Conservation (phyloP, 2,888 invertebrate genomes). For the Leucoma salicis region DNA sequence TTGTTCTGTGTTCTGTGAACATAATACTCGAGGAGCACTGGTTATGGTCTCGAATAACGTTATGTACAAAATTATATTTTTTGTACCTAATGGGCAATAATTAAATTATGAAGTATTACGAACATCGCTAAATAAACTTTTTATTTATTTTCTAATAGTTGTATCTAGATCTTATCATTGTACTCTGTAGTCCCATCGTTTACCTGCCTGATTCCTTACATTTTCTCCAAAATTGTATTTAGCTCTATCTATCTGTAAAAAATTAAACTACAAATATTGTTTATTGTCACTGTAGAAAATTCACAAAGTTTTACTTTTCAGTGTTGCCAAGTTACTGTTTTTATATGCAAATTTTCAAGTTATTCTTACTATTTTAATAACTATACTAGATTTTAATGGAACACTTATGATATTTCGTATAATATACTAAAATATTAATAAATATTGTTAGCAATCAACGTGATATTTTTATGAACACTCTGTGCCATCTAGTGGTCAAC, state of each 20-base stretch:
- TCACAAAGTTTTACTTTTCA: not conserved
- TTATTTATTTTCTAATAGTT: too few relatives aligned
- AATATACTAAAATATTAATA: not conserved
- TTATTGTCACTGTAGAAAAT: slow-evolving; percentile 18
- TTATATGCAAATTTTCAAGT: not conserved
- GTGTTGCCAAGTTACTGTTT: not conserved
- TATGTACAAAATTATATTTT: too few relatives aligned
- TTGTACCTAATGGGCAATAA: too few relatives aligned
- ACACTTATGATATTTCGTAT: not conserved
- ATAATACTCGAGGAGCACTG: too few relatives aligned
- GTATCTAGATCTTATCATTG: too few relatives aligned
- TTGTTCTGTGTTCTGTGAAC: too few relatives aligned
- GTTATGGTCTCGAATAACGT: too few relatives aligned
- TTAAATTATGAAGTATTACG: too few relatives aligned
- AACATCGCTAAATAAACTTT: too few relatives aligned
- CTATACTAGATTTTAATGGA: not conserved
- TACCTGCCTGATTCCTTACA: slow-evolving; percentile 9
- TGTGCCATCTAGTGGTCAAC: slow-evolving; percentile 53
- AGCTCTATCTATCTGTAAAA: slow-evolving; percentile 34
- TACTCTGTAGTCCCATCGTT: too few relatives aligned
- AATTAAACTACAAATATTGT: not conserved
- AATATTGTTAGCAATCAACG: not conserved
- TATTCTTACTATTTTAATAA: not conserved
- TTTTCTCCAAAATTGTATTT: slow-evolving; percentile 11
- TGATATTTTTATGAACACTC: not conserved